Base-by-base conservation (phyloP, 2,113 vertebrate genomes). In the Jaculus jaculus region DNA sequence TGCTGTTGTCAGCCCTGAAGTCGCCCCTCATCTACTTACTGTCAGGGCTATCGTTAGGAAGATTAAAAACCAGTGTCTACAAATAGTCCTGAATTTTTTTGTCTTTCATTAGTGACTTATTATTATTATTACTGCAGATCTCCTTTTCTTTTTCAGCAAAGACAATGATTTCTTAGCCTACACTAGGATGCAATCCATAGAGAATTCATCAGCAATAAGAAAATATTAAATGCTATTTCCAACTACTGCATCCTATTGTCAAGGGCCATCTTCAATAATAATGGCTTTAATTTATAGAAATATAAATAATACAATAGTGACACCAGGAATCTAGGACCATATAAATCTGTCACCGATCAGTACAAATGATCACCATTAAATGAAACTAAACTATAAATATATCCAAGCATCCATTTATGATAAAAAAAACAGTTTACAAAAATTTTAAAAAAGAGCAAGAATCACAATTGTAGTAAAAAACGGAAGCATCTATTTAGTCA, bases 251-350 rank as follows among this genome's bases (percentile, higher is more conserved):
- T 58, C 58, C 91, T 96, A 83, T 97, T 97, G 96, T 98, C 96
- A 94, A 86, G 84, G 97, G 69, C 81, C 10, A 4, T 91, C 93
- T 96, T 89, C 73, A 87, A 91, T 87, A 96, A 96, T 82, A 97
- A 90, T 74, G 85, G 42, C 80, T 96, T 96, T 97, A 97, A 97
- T 97, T 97, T 97, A 97, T 95, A 98, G 96, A 97, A 98, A 96
- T 90, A 96, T 97, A 97, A 97, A 97, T 97, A 97, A 97, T 91
- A 97, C 96, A 97, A 90, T 93, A 96, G 95, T 85, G 95, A 96
- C 89, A 94, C 85, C 94, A 89, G 92, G 93, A 95, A 97, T 92
- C 95, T 92, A 92, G 42, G 96, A 79, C 82, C 94, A 34, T 84
- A 97, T 98, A 98, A 98, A 98, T 97, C 96, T 96, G 96, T 96